These are phyloP conservation scores for Sisyra terminalis DNA, from an alignment of 2,888 invertebrate genomes.

Conservation along the genomic window DNA sequence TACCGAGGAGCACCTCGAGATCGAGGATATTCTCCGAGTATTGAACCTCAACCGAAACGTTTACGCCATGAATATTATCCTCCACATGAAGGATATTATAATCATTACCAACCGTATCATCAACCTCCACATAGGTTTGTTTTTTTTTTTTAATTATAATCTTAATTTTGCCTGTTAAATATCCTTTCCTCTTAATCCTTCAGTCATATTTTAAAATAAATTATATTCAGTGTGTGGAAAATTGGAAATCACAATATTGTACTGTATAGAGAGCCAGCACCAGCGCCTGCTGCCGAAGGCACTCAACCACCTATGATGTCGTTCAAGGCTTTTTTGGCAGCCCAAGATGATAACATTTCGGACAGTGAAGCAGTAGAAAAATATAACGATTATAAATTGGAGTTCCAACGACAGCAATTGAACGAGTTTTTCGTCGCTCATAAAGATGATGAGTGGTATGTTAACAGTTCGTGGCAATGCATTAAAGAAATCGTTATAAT, in stretches of 20 bases:
- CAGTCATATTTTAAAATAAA: not conserved
- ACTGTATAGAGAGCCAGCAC: conserved; percentile 34
- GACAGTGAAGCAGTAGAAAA: conserved; percentile 92
- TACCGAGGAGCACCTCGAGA: conserved; percentile 55
- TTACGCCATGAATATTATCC: conserved; percentile 38
- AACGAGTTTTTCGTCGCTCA: conserved; percentile 98
- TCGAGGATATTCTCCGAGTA: conserved; percentile 57
- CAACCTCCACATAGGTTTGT: conserved; percentile 34
- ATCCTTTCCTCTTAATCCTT: too few relatives aligned
- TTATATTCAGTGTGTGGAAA: conserved; percentile 5
- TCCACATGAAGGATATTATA: conserved; percentile 23
- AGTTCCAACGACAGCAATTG: conserved; percentile 89
- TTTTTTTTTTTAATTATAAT: not conserved
- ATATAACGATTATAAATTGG: conserved; percentile 96
- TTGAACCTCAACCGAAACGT: conserved; percentile 61
- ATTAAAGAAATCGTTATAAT: not conserved
- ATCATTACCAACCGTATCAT: conserved; percentile 25
- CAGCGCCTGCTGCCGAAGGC: conserved; percentile 23
- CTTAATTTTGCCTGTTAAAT: not conserved
- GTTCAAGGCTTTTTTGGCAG: conserved; percentile 88
- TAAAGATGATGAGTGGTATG: conserved; percentile 99
- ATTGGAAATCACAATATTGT: conserved; percentile 5
- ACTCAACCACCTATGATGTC: conserved; percentile 94
- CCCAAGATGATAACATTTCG: conserved; percentile 94
- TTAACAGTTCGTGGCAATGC: conserved; percentile 12